Evolutionary conservation across 2,888 invertebrate genomes (phyloP), one percentile per base, ranked within the genome.

Genomic region (Thereva unica): DNA sequence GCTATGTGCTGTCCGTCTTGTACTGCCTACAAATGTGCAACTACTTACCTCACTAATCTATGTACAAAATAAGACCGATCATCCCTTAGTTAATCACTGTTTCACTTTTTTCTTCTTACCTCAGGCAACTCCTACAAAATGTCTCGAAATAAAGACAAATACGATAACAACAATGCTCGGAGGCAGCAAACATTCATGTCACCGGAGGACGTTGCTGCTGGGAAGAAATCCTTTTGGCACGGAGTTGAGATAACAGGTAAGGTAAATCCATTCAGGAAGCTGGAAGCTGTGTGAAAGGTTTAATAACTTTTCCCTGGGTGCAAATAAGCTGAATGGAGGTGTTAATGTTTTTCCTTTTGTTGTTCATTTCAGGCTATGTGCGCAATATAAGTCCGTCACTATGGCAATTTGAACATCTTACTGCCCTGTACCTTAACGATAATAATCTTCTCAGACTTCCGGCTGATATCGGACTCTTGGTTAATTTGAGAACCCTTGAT

Each of bases 401-500:
- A 77, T 98, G 96, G 89, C 90, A 91, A 81, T 86, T 95, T 82
- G 87, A 89, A 73, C 93, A 97, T 83, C 85, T 99, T 77, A 97
- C 97, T 68, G 92, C 93, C 73, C 85, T 99, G 76, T 97, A 96
- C 84, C 86, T 98, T 78, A 96, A 96, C 83, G 95, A 96, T 84
- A 99, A 99, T 85, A 90, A 91, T 80, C 86, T 99, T 76, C 88
- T 91, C 76, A 87, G 94, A 78, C 85, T 99, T 79, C 96, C 98
- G 68, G 85, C 93, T 38, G 96, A 98, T 80, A 95, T 99, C 76
- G 89, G 88, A 74, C 87, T 88, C 76, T 85, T 99, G 74, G 85
- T 84, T 70, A 92, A 93, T 83, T 85, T 99, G 72, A 89, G 91
- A 75, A 89, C 90, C 71, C 85, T 99, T 73, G 98, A 99, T 84